Percentiles rank a stretch among this genome's conserved stretches.
phyloP scores from a whole-genome alignment of 2,113 vertebrate genomes.

The Nymphicus hollandicus region DNA sequence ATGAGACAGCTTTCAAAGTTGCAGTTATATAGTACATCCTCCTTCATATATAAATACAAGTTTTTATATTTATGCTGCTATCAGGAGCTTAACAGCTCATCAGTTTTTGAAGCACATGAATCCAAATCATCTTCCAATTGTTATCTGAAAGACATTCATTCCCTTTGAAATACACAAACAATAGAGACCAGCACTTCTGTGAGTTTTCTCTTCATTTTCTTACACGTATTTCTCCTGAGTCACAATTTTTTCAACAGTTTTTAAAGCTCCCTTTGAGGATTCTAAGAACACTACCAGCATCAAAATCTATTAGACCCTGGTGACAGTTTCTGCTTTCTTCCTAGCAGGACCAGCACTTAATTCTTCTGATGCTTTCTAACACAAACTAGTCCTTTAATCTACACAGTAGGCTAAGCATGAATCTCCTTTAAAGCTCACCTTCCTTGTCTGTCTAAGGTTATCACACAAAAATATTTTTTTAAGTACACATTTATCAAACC shows the following conservation, averaged over 20 bases:
- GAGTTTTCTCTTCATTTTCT: neutral
- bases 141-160: conserved; percentile 24
- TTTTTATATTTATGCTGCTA: neutral
- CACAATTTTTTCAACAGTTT: conserved; percentile 58
- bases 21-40: neutral
- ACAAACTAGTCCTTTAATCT: conserved; percentile 5
- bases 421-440: conserved; percentile 56
- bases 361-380: conserved; percentile 43
- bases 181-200: neutral
- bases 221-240: conserved; percentile 3
- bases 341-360: conserved; percentile 25
- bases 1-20: neutral
- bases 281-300: conserved; percentile 12
- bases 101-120: conserved; percentile 33
- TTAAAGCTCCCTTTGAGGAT: conserved; percentile 48
- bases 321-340: conserved; percentile 46
- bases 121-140: conserved; percentile 45
- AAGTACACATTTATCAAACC: conserved; percentile 20
- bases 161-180: conserved; percentile 17
- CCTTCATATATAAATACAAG: neutral
- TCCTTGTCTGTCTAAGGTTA: conserved; percentile 25
- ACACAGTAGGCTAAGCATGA: neutral
- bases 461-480: neutral
- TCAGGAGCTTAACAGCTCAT: neutral
- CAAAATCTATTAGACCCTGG: conserved; percentile 39